These are phyloP conservation scores for Gymnothorax reevesii DNA, from an alignment of 2,797 vertebrate species.

Conservation along the genomic window DNA sequence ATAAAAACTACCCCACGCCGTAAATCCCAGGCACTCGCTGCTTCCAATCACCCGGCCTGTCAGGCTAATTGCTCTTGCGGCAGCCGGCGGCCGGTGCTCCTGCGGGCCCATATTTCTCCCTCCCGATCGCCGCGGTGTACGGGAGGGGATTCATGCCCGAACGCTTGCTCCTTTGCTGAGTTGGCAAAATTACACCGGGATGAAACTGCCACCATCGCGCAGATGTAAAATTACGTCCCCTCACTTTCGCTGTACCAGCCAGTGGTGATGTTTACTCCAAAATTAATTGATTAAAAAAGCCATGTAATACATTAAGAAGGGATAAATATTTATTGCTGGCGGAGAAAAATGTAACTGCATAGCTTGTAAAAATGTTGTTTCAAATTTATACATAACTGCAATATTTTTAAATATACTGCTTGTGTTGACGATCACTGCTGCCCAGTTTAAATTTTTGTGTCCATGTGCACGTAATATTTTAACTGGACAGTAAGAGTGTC, in stretches of 20 bases:
- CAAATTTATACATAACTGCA: not conserved
- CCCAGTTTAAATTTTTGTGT: not conserved
- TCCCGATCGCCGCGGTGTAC: constrained; percentile 21
- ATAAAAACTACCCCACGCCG: constrained; percentile 52
- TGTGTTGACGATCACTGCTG: not conserved
- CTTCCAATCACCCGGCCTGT: constrained; percentile 38
- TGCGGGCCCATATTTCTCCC: constrained; percentile 15
- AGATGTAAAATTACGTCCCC: not conserved
- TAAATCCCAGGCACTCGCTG: constrained; percentile 47
- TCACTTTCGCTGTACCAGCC: not conserved
- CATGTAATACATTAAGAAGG: not conserved
- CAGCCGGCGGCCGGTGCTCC: not conserved
- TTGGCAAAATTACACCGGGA: not conserved
- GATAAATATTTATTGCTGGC: not conserved
- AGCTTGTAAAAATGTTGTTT: not conserved
- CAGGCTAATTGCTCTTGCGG: constrained; percentile 49
- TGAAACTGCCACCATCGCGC: not conserved
- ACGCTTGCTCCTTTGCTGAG: not conserved
- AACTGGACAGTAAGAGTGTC: not conserved
- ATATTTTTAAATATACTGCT: not conserved
- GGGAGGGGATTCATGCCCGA: not conserved
- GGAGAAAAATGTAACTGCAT: not conserved
- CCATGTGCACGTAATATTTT: not conserved
- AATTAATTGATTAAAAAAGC: not conserved
- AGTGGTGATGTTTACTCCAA: not conserved